Base-by-base conservation (phyloP, 2,888 invertebrate genomes). In the Argyresthia goedartella region DNA sequence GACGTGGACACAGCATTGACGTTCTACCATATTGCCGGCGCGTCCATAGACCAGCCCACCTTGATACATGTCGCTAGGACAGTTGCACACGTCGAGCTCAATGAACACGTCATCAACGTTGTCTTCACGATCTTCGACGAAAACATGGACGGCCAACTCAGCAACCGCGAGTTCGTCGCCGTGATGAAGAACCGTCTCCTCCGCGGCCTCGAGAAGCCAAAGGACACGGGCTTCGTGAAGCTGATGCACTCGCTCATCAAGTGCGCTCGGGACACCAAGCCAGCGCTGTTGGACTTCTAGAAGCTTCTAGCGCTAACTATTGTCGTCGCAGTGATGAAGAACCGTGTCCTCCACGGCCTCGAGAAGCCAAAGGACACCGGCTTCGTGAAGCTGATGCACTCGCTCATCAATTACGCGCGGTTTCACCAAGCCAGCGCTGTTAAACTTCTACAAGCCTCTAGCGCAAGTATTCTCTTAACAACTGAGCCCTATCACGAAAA, bases 91-190 rank as follows among this genome's bases (percentile, higher is more conserved):
- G 95, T 99, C 0, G 94, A 97, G 65, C 86, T 99, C 8, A 91
- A 93, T 54, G 96, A 98, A 72, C 98, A 99, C 73, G 92, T 99
- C 49, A 94, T 99, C 53, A 94, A 98, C 81, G 97, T 99, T 0
- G 97, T 99, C 36, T 99, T 99, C 74, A 96, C 97, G 0, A 93
- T 99, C 60, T 99, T 99, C 76, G 99, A 99, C 81, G 99, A 99
- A 79, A 98, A 99, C 77, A 92, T 95, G 92, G 98, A 98, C 76
- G 97, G 97, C 1, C 97, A 98, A 70, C 89, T 98, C 35, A 98
- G 98, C 78, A 98, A 98, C 85, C 91, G 95, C 39, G 99, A 99
- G 78, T 99, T 99, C 80, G 95, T 99, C n/a, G 94, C 97, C 4
- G 98, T 99, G 4, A 99, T 99, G 99, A 99, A 99, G 79, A 96